Conservation (phyloP, 2,797 vertebrate genomes). For the Dipus sagitta region DNA sequence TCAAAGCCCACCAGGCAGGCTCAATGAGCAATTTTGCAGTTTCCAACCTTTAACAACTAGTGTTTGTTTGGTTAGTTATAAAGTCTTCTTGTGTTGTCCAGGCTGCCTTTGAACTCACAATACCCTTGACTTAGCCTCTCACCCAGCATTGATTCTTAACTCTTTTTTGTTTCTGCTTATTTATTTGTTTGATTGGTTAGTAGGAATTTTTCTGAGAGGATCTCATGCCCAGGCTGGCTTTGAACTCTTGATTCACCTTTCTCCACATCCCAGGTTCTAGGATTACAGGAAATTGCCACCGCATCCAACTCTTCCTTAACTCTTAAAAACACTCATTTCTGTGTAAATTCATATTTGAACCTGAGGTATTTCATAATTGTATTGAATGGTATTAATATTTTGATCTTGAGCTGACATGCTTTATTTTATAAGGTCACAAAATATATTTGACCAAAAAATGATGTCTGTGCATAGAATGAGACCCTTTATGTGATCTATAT, state of each 20-base stretch:
- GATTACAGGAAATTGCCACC: background rate
- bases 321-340: background rate
- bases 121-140: background rate
- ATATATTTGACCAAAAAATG: slow-evolving; percentile 17
- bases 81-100: background rate
- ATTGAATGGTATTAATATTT: background rate
- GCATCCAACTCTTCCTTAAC: background rate
- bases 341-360: background rate
- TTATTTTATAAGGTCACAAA: background rate
- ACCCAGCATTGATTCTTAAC: background rate
- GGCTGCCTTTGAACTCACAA: background rate
- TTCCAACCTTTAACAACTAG: background rate
- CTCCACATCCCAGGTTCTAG: background rate
- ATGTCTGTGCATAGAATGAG: background rate
- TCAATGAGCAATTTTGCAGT: background rate
- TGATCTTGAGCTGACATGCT: background rate
- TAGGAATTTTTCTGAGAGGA: background rate
- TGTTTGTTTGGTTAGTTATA: background rate
- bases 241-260: background rate
- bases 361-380: background rate
- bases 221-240: background rate
- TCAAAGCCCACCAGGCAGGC: background rate
- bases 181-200: background rate
- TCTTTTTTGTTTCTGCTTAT: background rate
- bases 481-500: background rate